Evolutionary conservation across 1,140 invertebrate genomes (phyloP).

Genomic region (Phenacoccus solenopsis): DNA sequence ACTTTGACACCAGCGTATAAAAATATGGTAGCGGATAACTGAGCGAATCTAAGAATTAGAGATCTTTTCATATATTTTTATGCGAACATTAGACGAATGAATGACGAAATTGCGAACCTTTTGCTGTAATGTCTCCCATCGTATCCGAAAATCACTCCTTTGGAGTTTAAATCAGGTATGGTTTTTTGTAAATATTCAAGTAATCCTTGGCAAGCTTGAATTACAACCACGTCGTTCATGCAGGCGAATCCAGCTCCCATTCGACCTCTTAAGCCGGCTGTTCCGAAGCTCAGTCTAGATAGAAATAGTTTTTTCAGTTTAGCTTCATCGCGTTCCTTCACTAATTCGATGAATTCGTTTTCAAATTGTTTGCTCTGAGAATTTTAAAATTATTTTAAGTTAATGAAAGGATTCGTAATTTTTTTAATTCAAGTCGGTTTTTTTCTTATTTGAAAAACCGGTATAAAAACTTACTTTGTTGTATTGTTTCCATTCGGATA

Average conservation of each 20-base stretch:
- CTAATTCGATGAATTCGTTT: constrained; percentile 40
- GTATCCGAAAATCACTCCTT: constrained; percentile 81
- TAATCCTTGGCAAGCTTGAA: constrained; percentile 92
- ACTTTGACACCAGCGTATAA: constrained; percentile 62
- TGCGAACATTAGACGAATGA: background rate
- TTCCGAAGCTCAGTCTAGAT: constrained; percentile 67
- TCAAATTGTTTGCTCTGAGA: background rate
- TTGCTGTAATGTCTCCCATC: constrained; percentile 91
- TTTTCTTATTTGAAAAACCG: background rate
- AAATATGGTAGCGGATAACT: constrained; percentile 76
- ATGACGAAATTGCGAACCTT: constrained; percentile 40
- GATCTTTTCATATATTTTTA: no score
- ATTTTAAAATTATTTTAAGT: no score
- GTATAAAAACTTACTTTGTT: background rate
- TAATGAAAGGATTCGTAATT: no score
- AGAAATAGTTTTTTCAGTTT: constrained; percentile 45
- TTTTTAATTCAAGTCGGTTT: no score
- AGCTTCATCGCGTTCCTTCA: constrained; percentile 37
- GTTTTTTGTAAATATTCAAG: constrained; percentile 51
- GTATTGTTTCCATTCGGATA: background rate
- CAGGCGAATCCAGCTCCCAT: constrained; percentile 87
- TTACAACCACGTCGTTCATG: constrained; percentile 96
- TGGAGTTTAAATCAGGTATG: constrained; percentile 32
- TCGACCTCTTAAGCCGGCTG: constrained; percentile 74
- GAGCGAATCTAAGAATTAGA: constrained; percentile 70